Percentiles rank a stretch among this genome's conserved stretches.
Conservation (phyloP, 2,113 vertebrate species). For the Melanerpes formicivorus region DNA sequence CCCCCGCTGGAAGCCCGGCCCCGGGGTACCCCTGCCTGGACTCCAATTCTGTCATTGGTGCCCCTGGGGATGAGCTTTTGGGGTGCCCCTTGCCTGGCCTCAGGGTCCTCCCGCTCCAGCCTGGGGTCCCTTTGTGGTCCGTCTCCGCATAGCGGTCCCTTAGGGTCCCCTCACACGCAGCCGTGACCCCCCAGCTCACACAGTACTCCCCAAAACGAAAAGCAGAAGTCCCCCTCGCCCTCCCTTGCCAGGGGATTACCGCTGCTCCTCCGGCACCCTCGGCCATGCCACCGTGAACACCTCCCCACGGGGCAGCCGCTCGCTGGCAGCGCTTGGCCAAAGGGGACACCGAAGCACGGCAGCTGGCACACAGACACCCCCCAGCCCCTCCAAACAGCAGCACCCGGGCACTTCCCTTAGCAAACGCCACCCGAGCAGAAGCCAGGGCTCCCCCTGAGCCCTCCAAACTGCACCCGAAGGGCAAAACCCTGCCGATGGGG, state of each 20-base stretch:
- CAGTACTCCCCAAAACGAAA: background rate
- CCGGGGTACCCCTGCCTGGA: background rate
- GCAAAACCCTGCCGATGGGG: background rate
- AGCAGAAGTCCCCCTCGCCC: no score
- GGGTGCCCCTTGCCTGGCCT: background rate
- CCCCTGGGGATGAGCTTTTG: background rate
- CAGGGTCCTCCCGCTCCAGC: background rate
- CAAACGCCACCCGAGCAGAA: background rate
- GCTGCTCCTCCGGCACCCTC: background rate
- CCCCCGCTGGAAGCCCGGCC: background rate
- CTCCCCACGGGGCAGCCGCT: no score
- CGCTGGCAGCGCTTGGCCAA: background rate
- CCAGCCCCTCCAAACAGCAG: background rate
- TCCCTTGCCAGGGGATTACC: background rate
- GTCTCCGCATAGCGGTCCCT: no score
- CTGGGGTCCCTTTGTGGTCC: no score
- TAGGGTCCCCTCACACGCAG: background rate
- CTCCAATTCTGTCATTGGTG: background rate
- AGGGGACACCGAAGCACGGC: background rate
- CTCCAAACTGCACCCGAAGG: background rate
- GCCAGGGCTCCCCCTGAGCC: no score
- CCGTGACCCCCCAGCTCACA: background rate
- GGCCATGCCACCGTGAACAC: accelerated
- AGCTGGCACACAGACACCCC: accelerated
- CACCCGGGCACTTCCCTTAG: background rate